Evolutionary conservation across 2,888 invertebrate genomes (phyloP).

Genomic region (Trissonchulus latispiculum): DNA sequence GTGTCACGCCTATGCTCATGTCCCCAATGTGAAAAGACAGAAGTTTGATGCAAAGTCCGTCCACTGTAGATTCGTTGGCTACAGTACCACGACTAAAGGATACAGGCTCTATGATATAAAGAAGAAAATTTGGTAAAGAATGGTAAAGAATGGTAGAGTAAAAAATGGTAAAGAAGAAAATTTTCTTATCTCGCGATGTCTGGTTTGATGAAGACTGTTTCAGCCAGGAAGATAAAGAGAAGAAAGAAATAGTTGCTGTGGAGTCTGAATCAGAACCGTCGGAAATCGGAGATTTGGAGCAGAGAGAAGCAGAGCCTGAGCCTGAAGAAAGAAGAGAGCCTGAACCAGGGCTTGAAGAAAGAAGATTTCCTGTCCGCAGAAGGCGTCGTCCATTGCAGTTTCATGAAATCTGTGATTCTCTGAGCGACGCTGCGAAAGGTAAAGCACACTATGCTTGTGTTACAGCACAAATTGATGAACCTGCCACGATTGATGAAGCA

Average conservation of each 20-base stretch:
- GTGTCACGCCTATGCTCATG: constrained; percentile 24
- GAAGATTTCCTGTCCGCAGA: not conserved
- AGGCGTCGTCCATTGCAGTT: not conserved
- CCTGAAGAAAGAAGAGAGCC: constrained; percentile 3
- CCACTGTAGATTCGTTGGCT: constrained; percentile 26
- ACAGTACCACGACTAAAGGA: constrained; percentile 23
- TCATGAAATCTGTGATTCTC: not conserved
- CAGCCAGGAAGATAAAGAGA: not conserved
- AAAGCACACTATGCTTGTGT: not conserved
- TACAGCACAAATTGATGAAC: constrained; percentile 16
- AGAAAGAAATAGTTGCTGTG: not conserved
- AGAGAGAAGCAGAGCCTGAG: not conserved
- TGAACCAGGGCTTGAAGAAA: not conserved
- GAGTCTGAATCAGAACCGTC: not conserved
- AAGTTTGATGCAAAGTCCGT: constrained; percentile 24
- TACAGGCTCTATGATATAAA: constrained; percentile 26
- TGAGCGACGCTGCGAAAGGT: not conserved
- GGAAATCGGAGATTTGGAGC: not conserved
- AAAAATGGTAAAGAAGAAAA: not conserved
- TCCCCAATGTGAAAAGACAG: constrained; percentile 17
- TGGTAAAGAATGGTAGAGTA: too few relatives aligned
- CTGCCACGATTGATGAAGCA: constrained; percentile 22
- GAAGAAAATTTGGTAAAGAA: too few relatives aligned
- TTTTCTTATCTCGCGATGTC: not conserved
- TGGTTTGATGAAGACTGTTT: not conserved